These are phyloP conservation scores for Ophiothrix spiculata DNA, from an alignment of 35 echinoderm and acorn worm genomes.

Conservation along the genomic window DNA sequence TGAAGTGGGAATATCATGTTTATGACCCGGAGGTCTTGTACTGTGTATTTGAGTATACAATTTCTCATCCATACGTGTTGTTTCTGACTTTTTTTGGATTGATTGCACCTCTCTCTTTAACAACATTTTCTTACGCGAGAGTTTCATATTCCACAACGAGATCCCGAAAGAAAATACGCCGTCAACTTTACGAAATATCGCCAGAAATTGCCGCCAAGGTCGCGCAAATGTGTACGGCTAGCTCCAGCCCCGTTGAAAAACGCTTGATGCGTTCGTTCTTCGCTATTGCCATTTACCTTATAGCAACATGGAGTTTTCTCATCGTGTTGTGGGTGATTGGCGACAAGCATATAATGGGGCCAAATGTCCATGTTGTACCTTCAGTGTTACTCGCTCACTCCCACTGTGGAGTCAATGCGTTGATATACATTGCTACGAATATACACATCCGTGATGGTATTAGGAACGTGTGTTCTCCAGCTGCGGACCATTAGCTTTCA, in stretches of 20 bases:
- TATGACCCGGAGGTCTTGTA: conserved; percentile 71
- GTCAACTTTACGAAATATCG: background rate
- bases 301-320: background rate
- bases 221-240: background rate
- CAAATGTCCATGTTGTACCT: background rate
- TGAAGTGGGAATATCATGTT: conserved; percentile 63
- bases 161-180: background rate
- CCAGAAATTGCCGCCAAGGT: background rate
- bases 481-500: too few relatives aligned
- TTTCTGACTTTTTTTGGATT: conserved; percentile 46
- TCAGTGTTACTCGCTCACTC: background rate
- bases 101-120: conserved; percentile 22
- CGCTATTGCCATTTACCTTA: background rate
- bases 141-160: background rate
- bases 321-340: background rate
- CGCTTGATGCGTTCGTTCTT: background rate
- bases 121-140: conserved; percentile 44
- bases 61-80: conserved; percentile 56
- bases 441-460: background rate
- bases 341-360: background rate
- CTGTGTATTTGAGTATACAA: conserved; percentile 70
- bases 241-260: background rate
- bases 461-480: too few relatives aligned
- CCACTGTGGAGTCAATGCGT: background rate
- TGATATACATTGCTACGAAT: background rate